A percentile compares a stretch with the other conserved stretches of the same genome.
phyloP scores from a whole-genome alignment of 2,888 invertebrate species.

The Pterostichus madidus region DNA sequence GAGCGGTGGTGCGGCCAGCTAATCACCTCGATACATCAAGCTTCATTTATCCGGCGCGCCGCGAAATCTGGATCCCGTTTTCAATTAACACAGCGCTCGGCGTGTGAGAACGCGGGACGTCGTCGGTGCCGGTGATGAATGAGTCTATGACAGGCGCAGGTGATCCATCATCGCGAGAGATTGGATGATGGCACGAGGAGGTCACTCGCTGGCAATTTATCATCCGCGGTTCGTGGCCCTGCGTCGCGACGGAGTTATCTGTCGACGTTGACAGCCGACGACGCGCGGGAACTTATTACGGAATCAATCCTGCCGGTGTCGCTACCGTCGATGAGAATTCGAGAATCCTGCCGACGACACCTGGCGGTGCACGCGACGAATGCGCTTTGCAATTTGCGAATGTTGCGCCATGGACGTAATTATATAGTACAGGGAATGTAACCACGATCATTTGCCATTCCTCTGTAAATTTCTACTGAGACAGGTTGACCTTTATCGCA shows the following conservation, averaged over 20 bases:
- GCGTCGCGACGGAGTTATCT: constrained; percentile 59
- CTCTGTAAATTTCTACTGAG: constrained; percentile 12
- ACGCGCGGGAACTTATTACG: constrained; percentile 16
- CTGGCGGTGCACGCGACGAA: constrained; percentile 31
- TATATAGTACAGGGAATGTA: constrained; percentile 23
- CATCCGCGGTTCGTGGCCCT: constrained; percentile 70
- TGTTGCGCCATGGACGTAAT: constrained; percentile 29
- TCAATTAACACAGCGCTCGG: constrained; percentile 37
- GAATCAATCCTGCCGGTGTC: constrained; percentile 13
- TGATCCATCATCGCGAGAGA: constrained; percentile 77
- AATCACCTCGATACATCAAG: constrained; percentile 56
- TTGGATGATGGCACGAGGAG: constrained; percentile 76
- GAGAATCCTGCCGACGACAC: not conserved
- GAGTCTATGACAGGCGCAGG: constrained; percentile 76
- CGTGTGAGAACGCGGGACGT: constrained; percentile 66
- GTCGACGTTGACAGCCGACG: constrained; percentile 53
- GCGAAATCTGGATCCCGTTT: constrained; percentile 56
- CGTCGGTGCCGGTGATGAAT: constrained; percentile 75
- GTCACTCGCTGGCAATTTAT: constrained; percentile 75
- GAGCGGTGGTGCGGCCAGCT: constrained; percentile 3
- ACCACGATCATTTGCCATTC: constrained; percentile 18
- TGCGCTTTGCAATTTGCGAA: constrained; percentile 17
- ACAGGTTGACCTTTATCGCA: constrained; percentile 3
- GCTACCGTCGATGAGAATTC: too few species aligned
- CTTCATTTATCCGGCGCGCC: constrained; percentile 29